These are phyloP conservation scores for Lissocephala sabroskyi DNA, from an alignment of 2,888 invertebrate genomes.

Conservation along the genomic window DNA sequence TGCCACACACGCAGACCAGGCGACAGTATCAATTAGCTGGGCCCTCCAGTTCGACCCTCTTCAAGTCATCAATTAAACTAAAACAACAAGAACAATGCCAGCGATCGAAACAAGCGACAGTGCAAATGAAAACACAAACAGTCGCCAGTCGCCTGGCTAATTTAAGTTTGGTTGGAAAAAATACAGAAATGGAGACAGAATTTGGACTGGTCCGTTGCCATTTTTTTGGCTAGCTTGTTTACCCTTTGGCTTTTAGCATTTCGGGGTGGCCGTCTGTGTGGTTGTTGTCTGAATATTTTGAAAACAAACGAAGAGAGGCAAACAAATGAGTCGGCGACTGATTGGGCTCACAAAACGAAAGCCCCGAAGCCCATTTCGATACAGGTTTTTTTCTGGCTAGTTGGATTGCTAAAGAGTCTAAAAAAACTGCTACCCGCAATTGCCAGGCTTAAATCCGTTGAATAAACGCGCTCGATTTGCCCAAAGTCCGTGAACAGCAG, in stretches of 20 bases:
- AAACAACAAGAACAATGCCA: conserved; percentile 10
- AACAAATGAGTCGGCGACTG: conserved; percentile 25
- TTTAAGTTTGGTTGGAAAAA: no score
- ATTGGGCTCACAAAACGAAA: no score
- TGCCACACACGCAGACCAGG: background rate
- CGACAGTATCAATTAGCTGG: conserved; percentile 28
- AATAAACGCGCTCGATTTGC: no score
- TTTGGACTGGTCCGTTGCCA: conserved; percentile 5
- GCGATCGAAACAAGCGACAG: conserved; percentile 20
- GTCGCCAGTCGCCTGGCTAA: conserved; percentile 1
- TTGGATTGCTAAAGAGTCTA: no score
- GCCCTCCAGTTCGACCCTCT: conserved; percentile 36
- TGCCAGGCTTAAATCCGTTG: no score
- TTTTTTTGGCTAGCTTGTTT: conserved; percentile 35
- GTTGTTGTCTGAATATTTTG: conserved; percentile 38
- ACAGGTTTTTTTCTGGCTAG: no score
- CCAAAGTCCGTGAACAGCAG: no score
- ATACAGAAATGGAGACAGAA: no score
- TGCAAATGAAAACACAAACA: conserved; percentile 29
- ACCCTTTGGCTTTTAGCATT: conserved; percentile 47
- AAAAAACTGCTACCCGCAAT: no score
- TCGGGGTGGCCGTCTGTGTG: background rate
- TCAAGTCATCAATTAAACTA: conserved; percentile 53
- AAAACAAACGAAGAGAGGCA: conserved; percentile 49
- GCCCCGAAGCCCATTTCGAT: no score